Conservation (phyloP, 2,113 vertebrate species). For the Pseudolaguvia tuberculata region DNA sequence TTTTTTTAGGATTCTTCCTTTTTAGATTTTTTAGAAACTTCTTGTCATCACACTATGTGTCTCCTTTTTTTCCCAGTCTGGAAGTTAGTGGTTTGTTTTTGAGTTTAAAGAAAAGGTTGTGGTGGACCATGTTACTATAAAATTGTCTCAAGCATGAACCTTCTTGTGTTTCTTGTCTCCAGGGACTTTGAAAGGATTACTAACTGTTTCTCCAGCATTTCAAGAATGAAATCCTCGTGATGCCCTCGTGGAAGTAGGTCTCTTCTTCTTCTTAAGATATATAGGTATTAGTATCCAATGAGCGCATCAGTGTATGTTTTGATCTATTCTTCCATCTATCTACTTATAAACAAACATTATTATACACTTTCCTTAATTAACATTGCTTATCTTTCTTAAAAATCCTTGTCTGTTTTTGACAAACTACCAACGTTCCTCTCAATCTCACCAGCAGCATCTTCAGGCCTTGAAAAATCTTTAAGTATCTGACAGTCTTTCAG, state of each 20-base stretch:
- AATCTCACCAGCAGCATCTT: too few species aligned
- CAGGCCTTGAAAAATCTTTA: too few species aligned
- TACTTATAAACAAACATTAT: too few species aligned
- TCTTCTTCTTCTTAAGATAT: slow-evolving; percentile 25
- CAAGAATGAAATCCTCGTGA: slow-evolving; percentile 59
- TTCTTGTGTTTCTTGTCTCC: slow-evolving; percentile 39
- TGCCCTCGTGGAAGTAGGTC: slow-evolving; percentile 67
- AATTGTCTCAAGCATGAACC: slow-evolving; percentile 33
- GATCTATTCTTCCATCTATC: too few species aligned
- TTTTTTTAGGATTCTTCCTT: background rate
- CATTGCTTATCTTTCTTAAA: too few species aligned
- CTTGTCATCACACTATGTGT: slow-evolving; percentile 46
- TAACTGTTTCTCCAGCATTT: slow-evolving; percentile 50
- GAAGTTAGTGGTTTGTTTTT: slow-evolving; percentile 65
- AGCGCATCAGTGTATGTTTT: background rate
- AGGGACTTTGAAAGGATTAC: slow-evolving; percentile 61
- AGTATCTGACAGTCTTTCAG: too few species aligned
- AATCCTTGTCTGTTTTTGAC: too few species aligned
- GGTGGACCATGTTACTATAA: slow-evolving; percentile 41
- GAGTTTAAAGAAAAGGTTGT: slow-evolving; percentile 58
- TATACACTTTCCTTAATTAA: too few species aligned
- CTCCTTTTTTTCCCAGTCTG: slow-evolving; percentile 53
- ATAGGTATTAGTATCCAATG: too few species aligned
- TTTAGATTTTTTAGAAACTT: slow-evolving; percentile 4
- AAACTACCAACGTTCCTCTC: too few species aligned